Evolutionary conservation across 2,113 vertebrate species (phyloP).

Genomic region (Vicugna pacos): DNA sequence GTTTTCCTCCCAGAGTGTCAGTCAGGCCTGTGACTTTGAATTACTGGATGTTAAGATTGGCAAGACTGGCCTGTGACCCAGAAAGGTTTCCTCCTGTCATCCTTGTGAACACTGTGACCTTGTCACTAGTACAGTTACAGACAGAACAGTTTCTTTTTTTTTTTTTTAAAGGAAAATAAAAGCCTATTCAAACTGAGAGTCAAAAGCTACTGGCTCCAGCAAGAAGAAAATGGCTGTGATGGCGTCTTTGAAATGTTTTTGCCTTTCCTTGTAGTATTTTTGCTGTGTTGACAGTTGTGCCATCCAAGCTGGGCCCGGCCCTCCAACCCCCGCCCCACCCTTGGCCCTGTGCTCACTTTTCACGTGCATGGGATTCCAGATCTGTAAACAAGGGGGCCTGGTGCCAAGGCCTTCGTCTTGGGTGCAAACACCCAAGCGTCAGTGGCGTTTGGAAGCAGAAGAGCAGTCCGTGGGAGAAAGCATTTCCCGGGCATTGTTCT

Average conservation of each 20-base stretch:
- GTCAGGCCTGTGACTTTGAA: neutral
- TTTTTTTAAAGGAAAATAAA: slow-evolving; percentile 41
- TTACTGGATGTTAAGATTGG: slow-evolving; percentile 56
- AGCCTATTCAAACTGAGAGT: slow-evolving; percentile 60
- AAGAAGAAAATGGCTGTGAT: slow-evolving; percentile 59
- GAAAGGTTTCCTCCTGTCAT: slow-evolving; percentile 18
- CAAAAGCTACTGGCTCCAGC: slow-evolving; percentile 2
- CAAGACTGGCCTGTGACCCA: neutral
- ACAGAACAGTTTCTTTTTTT: slow-evolving; percentile 26
- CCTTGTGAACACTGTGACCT: neutral
- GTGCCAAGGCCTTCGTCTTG: slow-evolving; percentile 27
- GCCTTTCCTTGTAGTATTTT: slow-evolving; percentile 53
- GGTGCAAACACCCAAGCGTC: slow-evolving; percentile 39
- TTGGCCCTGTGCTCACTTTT: slow-evolving; percentile 7
- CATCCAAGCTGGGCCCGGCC: neutral
- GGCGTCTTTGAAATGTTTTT: slow-evolving; percentile 57
- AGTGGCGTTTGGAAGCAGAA: neutral
- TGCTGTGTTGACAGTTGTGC: slow-evolving; percentile 47
- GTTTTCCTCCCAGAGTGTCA: neutral
- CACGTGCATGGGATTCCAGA: slow-evolving; percentile 63
- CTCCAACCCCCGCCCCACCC: neutral
- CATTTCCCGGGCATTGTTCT: neutral
- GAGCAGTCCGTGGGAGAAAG: neutral
- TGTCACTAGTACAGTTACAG: slow-evolving; percentile 60
- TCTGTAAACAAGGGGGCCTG: slow-evolving; percentile 63